Conservation (phyloP, 2,888 invertebrate genomes). For the Noctua janthe region DNA sequence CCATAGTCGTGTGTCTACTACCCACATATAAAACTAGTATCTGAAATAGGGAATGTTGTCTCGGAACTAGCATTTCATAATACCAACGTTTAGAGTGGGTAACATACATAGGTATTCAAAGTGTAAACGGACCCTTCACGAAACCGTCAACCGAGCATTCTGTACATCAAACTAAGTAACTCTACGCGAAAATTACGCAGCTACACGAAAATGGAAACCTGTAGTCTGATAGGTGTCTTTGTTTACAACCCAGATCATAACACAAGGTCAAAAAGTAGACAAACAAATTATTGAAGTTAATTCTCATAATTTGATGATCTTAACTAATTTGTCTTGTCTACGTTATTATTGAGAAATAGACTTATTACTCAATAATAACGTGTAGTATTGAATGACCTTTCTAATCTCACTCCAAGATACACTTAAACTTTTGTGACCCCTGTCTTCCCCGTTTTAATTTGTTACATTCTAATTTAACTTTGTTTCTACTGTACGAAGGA, state of each 20-base stretch:
- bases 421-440: constrained; percentile 24
- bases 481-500: too few relatives aligned
- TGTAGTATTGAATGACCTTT: constrained; percentile 32
- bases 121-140: background rate
- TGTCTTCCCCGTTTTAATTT: background rate
- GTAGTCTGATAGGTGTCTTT: background rate
- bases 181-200: too few relatives aligned
- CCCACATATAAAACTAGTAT: constrained; percentile 27
- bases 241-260: constrained; percentile 10
- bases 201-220: background rate
- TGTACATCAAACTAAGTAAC: too few relatives aligned
- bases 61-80: constrained; percentile 53
- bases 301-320: background rate
- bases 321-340: background rate
- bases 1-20: constrained; percentile 29
- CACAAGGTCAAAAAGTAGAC: constrained; percentile 4
- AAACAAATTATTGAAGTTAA: constrained; percentile 30
- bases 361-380: constrained; percentile 25
- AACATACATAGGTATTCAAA: background rate
- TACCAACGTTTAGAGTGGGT: constrained; percentile 6
- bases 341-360: background rate
- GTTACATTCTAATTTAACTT: background rate
- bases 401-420: constrained; percentile 13
- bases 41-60: constrained; percentile 54
- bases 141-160: too few relatives aligned